These are phyloP conservation scores for Nemopilema nomurai DNA, from an alignment of 30 jellyfish, hydroid and myxozoan genomes.

Conservation along the genomic window DNA sequence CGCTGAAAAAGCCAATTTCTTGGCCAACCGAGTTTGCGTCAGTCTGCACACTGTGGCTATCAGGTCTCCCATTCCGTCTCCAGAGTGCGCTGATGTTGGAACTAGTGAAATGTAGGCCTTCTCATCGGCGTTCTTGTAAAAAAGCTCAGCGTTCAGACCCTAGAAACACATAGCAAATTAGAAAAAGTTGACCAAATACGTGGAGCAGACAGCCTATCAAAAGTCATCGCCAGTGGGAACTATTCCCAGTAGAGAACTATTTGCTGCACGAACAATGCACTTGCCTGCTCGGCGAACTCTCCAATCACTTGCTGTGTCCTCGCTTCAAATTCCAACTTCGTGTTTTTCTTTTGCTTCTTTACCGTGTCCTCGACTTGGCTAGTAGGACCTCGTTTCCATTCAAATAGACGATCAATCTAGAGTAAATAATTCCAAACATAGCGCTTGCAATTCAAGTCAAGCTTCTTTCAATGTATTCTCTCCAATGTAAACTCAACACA, in stretches of 20 bases:
- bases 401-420: slow-evolving; percentile 90
- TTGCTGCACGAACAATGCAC: too few relatives aligned
- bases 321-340: slow-evolving; percentile 87
- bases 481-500: too few relatives aligned
- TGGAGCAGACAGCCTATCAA: too few relatives aligned
- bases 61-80: slow-evolving; percentile 99
- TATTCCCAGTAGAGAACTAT: too few relatives aligned
- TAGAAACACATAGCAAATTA: background rate
- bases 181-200: too few relatives aligned
- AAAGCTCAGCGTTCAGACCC: slow-evolving; percentile 95
- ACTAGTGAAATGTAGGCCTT: slow-evolving; percentile 84
- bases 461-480: too few relatives aligned
- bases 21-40: slow-evolving; percentile 88
- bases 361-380: slow-evolving; percentile 92
- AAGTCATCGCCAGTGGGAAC: too few relatives aligned
- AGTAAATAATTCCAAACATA: background rate
- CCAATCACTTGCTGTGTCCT: slow-evolving; percentile 69
- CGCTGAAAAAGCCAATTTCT: slow-evolving; percentile 78
- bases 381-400: slow-evolving; percentile 95
- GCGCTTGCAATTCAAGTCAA: background rate
- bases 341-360: slow-evolving; percentile 76
- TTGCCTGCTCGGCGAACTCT: slow-evolving; percentile 94
- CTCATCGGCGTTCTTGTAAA: slow-evolving; percentile 76
- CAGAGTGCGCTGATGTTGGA: slow-evolving; percentile 99
- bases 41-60: slow-evolving; percentile 83